These are phyloP conservation scores for Menura novaehollandiae DNA, from an alignment of 2,113 vertebrate genomes.

Conservation along the genomic window DNA sequence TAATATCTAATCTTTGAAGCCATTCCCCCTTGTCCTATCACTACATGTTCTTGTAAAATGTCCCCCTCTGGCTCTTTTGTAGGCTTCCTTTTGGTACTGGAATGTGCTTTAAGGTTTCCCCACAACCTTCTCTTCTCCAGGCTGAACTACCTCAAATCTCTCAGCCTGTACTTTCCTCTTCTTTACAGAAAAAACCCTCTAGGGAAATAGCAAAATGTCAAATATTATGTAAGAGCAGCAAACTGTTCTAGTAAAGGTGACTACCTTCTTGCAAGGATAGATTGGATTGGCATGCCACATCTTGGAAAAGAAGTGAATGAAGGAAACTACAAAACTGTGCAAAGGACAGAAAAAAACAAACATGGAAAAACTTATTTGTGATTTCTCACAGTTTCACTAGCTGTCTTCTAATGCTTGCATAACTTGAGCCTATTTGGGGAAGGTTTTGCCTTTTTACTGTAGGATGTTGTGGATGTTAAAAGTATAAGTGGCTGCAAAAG, in stretches of 20 bases:
- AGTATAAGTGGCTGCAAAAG: neutral
- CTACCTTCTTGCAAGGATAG: neutral
- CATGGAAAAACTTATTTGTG: neutral
- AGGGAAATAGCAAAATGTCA: neutral
- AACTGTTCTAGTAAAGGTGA: neutral
- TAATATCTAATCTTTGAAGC: neutral
- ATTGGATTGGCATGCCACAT: neutral
- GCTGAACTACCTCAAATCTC: neutral
- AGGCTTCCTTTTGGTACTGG: neutral
- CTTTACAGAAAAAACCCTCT: neutral
- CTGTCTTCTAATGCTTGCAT: neutral
- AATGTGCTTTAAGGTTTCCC: neutral
- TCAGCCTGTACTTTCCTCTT: neutral
- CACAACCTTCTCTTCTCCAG: neutral
- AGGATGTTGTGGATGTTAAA: neutral
- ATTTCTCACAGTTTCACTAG: neutral
- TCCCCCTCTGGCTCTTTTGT: neutral
- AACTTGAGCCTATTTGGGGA: neutral
- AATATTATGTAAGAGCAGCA: neutral
- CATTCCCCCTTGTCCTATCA: neutral
- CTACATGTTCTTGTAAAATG: neutral
- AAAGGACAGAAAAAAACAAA: neutral
- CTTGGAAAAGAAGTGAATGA: neutral
- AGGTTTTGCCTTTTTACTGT: neutral
- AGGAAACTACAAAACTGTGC: neutral